A percentile compares a stretch with the other conserved stretches of the same genome.
Conservation (phyloP, 2,888 invertebrate genomes). For the Steinernema hermaphroditum region DNA sequence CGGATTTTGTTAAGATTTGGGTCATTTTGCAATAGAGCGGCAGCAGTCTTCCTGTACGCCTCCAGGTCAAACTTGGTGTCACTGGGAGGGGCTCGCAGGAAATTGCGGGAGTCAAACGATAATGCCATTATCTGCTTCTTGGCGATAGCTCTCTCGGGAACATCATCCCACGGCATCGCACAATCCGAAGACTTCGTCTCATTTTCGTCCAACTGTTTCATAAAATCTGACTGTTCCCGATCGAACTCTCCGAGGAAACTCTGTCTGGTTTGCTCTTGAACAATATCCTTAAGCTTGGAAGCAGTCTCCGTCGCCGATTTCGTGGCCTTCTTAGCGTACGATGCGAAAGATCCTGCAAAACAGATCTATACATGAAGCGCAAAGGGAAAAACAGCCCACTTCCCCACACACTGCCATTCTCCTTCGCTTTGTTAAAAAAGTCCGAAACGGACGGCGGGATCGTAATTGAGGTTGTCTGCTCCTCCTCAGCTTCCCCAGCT, state of each 20-base stretch:
- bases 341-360: slow-evolving; percentile 40
- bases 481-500: background rate
- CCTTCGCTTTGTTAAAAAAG: slow-evolving; percentile 5
- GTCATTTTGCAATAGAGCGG: slow-evolving; percentile 86
- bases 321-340: slow-evolving; percentile 51
- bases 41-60: slow-evolving; percentile 40
- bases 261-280: slow-evolving; percentile 70
- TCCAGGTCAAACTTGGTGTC: slow-evolving; percentile 79
- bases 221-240: slow-evolving; percentile 93
- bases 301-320: background rate
- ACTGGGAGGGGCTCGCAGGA: slow-evolving; percentile 90
- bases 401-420: slow-evolving; percentile 4
- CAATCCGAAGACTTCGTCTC: slow-evolving; percentile 35
- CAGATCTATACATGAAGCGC: background rate
- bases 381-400: background rate
- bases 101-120: slow-evolving; percentile 94
- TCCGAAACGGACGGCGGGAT: slow-evolving; percentile 3
- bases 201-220: slow-evolving; percentile 77
- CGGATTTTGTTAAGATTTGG: slow-evolving; percentile 95
- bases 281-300: background rate
- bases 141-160: slow-evolving; percentile 87
- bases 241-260: slow-evolving; percentile 94
- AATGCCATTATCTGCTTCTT: slow-evolving; percentile 93
- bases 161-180: slow-evolving; percentile 89
- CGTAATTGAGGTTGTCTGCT: background rate